phyloP scores from a whole-genome alignment of 2,888 invertebrate genomes.

The Pyrrhia umbra region DNA sequence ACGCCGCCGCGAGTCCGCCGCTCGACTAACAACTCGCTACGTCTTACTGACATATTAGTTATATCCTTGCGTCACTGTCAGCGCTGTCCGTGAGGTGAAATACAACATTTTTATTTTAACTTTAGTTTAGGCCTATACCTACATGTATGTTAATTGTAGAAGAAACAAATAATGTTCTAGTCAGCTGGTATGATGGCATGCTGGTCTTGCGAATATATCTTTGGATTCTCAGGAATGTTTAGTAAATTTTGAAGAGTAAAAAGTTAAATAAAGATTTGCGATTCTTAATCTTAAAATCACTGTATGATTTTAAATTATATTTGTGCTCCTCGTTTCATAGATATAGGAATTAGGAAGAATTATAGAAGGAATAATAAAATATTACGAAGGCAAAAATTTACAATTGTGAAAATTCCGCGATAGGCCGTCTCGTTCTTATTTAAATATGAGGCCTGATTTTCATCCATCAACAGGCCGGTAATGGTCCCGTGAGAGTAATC shows the following conservation, averaged over 20 bases:
- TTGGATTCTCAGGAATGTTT: no score
- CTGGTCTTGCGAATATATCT: no score
- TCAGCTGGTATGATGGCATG: no score
- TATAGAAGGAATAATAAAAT: not conserved
- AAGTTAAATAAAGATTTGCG: no score
- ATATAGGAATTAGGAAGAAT: not conserved
- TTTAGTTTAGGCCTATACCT: not conserved
- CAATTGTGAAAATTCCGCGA: not conserved
- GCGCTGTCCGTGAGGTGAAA: not conserved
- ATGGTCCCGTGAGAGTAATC: constrained; percentile 8
- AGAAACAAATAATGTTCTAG: no score
- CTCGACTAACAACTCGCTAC: constrained; percentile 2
- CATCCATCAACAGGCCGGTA: constrained; percentile 29
- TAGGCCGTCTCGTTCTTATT: constrained; percentile 3
- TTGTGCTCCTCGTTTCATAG: no score
- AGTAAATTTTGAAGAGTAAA: no score
- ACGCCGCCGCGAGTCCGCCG: not conserved
- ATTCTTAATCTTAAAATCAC: no score
- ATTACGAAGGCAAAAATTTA: not conserved
- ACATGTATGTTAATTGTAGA: not conserved
- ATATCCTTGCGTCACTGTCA: not conserved
- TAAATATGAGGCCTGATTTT: not conserved
- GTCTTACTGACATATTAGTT: constrained; percentile 19
- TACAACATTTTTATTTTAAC: not conserved
- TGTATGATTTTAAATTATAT: no score